phyloP scores from a whole-genome alignment of 2,113 vertebrate species.

The Chroicocephalus ridibundus region DNA sequence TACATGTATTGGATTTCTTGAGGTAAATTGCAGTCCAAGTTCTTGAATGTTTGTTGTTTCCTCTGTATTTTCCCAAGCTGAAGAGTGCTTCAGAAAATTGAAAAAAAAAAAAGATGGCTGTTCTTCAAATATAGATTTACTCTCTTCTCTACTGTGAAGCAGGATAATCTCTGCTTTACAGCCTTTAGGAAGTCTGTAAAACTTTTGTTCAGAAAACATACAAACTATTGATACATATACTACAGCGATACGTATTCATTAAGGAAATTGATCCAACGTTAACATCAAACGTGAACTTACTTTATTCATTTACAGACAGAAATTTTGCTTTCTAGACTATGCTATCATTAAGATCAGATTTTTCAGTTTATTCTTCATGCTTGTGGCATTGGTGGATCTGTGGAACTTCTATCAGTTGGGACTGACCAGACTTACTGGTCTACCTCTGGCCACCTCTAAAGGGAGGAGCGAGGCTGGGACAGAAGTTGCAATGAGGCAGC shows the following conservation, averaged over 20 bases:
- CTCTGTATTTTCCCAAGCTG: not conserved
- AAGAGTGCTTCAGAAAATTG: not conserved
- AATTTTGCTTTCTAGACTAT: not conserved
- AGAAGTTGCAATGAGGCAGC: not conserved
- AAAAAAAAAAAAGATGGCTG: not conserved
- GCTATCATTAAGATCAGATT: not conserved
- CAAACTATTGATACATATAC: not conserved
- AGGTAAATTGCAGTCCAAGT: not conserved
- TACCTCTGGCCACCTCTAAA: not conserved
- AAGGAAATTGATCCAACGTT: not conserved
- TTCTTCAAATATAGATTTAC: not conserved
- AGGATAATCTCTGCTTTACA: not conserved
- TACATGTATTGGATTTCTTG: not conserved
- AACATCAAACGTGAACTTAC: not conserved
- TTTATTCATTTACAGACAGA: not conserved
- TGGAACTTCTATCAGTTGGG: not conserved
- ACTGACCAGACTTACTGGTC: not conserved
- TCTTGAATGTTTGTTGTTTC: not conserved
- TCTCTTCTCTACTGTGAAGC: not conserved
- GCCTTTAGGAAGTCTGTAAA: not conserved
- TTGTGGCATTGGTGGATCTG: not conserved
- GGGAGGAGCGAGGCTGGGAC: not conserved
- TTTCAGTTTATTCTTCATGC: not conserved
- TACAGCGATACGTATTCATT: not conserved
- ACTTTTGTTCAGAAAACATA: not conserved